A percentile compares a stretch with the other conserved stretches of the same genome.
Evolutionary conservation across 2,888 invertebrate genomes (phyloP).

Genomic region (Leptinotarsa tumamoca): DNA sequence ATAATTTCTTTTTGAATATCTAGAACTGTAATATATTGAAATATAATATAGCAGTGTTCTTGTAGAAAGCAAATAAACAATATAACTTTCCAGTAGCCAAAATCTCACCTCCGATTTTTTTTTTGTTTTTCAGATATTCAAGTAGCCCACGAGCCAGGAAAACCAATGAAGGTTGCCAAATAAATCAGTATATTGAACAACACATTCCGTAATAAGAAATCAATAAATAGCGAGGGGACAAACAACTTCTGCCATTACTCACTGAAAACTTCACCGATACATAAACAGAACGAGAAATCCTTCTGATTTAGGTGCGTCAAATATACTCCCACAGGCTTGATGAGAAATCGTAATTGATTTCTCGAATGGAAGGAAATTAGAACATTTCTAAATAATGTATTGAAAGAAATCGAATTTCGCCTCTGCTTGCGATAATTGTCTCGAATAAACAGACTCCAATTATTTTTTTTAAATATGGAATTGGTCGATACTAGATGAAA

Average conservation of each 20-base stretch:
- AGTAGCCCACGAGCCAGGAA: background rate
- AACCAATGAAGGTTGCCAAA: background rate
- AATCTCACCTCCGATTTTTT: background rate
- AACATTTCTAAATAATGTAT: background rate
- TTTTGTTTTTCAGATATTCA: background rate
- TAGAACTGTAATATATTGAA: no score
- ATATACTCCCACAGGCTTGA: background rate
- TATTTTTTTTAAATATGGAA: background rate
- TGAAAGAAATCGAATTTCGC: background rate
- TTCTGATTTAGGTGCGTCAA: background rate
- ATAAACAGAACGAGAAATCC: background rate
- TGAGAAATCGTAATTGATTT: background rate
- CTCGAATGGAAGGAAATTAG: background rate
- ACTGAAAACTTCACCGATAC: background rate
- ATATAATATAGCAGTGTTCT: background rate
- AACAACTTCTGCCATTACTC: background rate
- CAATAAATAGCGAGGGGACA: background rate
- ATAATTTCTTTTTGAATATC: no score
- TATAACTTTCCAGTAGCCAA: background rate
- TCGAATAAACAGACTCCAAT: background rate
- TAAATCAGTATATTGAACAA: background rate
- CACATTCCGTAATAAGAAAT: background rate
- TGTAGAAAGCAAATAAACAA: background rate
- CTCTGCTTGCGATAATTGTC: background rate
- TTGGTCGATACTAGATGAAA: no score